Evolutionary conservation across 2,888 invertebrate genomes (phyloP).

Genomic region (Hirudinaria manillensis): DNA sequence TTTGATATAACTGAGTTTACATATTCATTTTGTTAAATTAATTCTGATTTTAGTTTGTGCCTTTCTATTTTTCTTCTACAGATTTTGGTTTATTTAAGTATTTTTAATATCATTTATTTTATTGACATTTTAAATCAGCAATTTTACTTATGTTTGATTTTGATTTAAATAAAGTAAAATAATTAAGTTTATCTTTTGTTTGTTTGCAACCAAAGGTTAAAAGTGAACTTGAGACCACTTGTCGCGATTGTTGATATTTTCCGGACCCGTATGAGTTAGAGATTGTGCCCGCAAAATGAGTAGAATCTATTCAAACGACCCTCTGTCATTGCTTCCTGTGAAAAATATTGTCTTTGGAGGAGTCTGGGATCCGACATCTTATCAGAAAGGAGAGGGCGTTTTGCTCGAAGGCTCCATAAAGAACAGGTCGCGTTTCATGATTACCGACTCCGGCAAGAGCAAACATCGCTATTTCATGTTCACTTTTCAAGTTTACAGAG

Average conservation of each 20-base stretch:
- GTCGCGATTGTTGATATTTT: too few relatives aligned
- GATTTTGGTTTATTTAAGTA: neutral
- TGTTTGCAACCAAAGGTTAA: too few relatives aligned
- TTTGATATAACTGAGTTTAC: too few relatives aligned
- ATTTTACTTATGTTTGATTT: slow-evolving; percentile 8
- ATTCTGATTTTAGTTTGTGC: neutral
- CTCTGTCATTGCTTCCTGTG: neutral
- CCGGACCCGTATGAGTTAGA: too few relatives aligned
- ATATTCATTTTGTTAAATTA: too few relatives aligned
- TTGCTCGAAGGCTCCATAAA: neutral
- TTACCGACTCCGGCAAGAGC: slow-evolving; percentile 1
- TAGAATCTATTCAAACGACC: slow-evolving; percentile 19
- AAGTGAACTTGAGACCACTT: too few relatives aligned
- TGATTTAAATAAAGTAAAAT: too few relatives aligned
- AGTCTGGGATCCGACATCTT: neutral
- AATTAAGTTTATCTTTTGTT: too few relatives aligned
- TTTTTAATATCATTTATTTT: neutral
- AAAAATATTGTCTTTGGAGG: slow-evolving; percentile 3
- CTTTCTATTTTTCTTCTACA: neutral
- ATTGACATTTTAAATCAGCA: neutral
- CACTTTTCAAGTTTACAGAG: neutral
- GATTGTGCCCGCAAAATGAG: neutral
- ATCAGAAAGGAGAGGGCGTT: slow-evolving; percentile 21
- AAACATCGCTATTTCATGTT: slow-evolving; percentile 14
- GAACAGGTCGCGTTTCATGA: neutral